phyloP scores from a whole-genome alignment of 2,888 invertebrate species.

The Hyposoter didymator region DNA sequence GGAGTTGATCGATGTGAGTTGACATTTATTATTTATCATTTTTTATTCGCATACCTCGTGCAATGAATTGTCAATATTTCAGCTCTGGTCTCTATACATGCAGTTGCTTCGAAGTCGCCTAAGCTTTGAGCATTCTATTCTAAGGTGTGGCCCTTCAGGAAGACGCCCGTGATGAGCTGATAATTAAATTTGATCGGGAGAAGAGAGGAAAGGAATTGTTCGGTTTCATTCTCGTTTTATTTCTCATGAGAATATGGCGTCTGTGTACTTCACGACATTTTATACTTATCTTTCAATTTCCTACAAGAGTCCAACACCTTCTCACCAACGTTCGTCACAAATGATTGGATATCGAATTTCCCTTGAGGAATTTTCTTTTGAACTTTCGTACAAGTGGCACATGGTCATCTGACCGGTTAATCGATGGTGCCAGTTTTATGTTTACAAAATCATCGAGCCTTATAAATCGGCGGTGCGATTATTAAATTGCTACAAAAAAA shows the following conservation, averaged over 20 bases:
- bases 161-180: conserved; percentile 14
- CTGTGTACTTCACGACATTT: not conserved
- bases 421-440: not conserved
- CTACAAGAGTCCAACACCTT: conserved; percentile 34
- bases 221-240: conserved; percentile 45
- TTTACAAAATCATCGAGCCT: too few species aligned
- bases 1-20: not conserved
- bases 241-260: conserved; percentile 25
- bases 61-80: conserved; percentile 5
- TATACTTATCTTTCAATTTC: conserved; percentile 57
- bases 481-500: too few species aligned
- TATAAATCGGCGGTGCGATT: too few species aligned
- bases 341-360: conserved; percentile 65
- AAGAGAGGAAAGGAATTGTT: conserved; percentile 9
- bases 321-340: conserved; percentile 21
- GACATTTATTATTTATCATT: not conserved
- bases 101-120: not conserved
- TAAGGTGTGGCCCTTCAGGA: not conserved
- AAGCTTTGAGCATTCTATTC: not conserved
- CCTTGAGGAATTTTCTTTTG: not conserved
- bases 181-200: not conserved
- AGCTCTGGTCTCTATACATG: not conserved
- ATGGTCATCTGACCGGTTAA: not conserved
- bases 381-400: conserved; percentile 32
- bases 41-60: not conserved